Percentiles rank a stretch among this genome's conserved stretches.
These are phyloP conservation scores for Tympanuchus pallidicinctus DNA, from an alignment of 2,113 vertebrate species.

Conservation along the genomic window DNA sequence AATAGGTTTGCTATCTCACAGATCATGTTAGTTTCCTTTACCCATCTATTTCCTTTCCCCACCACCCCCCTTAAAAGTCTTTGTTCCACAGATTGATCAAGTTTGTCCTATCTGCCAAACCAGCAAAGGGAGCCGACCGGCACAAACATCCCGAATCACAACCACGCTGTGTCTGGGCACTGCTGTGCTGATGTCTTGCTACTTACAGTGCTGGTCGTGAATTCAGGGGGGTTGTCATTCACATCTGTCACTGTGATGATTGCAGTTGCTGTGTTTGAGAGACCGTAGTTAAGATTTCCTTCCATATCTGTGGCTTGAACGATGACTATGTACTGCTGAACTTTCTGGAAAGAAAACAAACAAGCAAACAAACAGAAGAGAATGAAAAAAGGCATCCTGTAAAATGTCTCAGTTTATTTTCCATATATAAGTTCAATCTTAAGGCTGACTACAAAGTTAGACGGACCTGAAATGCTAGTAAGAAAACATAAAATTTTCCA, in stretches of 20 bases:
- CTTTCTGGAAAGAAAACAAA: constrained; percentile 83
- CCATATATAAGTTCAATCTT: accelerated
- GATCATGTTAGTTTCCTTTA: background rate
- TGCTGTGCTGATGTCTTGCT: background rate
- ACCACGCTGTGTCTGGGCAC: background rate
- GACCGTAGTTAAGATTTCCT: constrained; percentile 94
- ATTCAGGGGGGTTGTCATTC: constrained; percentile 96
- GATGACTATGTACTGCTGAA: constrained; percentile 94
- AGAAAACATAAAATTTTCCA: background rate
- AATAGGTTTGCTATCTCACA: background rate
- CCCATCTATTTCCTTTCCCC: too few relatives aligned
- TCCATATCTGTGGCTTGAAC: constrained; percentile 98
- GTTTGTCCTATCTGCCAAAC: background rate
- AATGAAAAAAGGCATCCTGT: background rate
- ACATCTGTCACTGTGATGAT: constrained; percentile 93
- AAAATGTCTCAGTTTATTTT: background rate
- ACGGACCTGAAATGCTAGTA: background rate
- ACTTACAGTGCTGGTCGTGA: constrained; percentile 92
- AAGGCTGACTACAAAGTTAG: background rate
- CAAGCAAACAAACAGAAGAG: background rate
- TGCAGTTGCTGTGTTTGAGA: constrained; percentile 96
- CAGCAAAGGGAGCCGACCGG: background rate
- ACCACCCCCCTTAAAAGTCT: background rate
- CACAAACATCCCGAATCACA: background rate
- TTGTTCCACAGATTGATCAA: background rate